These are phyloP conservation scores for Oxyura jamaicensis DNA, from an alignment of 2,113 vertebrate genomes.

Conservation along the genomic window DNA sequence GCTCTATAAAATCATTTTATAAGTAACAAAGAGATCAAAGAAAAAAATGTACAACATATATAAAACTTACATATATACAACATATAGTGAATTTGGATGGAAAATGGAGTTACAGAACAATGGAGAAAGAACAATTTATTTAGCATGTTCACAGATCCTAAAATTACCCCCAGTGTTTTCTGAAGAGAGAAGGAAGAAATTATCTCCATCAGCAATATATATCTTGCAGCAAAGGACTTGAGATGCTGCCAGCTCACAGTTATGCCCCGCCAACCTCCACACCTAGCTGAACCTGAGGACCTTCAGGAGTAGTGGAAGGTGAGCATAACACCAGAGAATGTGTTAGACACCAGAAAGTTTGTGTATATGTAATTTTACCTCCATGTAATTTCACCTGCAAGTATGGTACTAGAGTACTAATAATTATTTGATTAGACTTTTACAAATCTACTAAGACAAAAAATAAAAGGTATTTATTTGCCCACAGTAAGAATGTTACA, in stretches of 20 bases:
- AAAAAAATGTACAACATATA: neutral
- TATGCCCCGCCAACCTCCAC: neutral
- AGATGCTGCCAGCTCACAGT: neutral
- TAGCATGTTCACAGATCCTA: neutral
- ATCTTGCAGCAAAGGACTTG: neutral
- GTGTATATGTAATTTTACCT: neutral
- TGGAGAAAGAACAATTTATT: neutral
- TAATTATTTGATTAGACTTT: neutral
- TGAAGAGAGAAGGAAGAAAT: neutral
- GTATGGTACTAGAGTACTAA: neutral
- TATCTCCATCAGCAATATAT: rapidly evolving
- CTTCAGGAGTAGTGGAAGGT: neutral
- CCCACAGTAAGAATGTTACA: neutral
- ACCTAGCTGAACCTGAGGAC: neutral
- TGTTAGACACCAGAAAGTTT: neutral
- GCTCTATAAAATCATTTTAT: neutral
- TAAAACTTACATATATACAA: neutral
- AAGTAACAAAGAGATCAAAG: neutral
- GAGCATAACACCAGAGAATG: rapidly evolving
- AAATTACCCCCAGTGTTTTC: neutral
- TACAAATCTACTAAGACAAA: neutral
- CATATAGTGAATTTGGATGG: neutral
- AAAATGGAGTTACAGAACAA: neutral
- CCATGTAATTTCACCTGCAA: neutral
- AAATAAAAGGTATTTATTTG: neutral